phyloP scores from a whole-genome alignment of 1,140 invertebrate genomes.

The Hylyphantes graminicola region DNA sequence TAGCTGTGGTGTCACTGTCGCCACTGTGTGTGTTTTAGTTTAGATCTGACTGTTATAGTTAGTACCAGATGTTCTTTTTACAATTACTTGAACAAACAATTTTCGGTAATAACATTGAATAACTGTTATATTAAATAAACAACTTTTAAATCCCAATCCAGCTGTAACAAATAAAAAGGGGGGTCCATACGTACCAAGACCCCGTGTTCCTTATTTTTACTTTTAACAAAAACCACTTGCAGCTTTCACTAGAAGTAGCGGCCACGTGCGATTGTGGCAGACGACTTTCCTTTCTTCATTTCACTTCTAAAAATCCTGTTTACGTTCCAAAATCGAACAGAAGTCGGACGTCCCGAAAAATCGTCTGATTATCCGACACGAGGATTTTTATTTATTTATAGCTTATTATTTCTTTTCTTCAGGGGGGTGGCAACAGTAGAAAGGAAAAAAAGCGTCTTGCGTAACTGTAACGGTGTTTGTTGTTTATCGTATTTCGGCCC shows the following conservation, averaged over 20 bases:
- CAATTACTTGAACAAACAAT: no score
- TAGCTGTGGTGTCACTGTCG: no score
- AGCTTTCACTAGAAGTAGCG: constrained; percentile 31
- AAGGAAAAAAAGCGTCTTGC: constrained; percentile 34
- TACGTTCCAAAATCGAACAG: constrained; percentile 7
- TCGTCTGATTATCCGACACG: not conserved
- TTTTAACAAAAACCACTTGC: constrained; percentile 21
- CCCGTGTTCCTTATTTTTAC: constrained; percentile 39
- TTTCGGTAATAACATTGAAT: no score
- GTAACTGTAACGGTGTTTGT: constrained; percentile 7
- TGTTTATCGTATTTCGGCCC: no score
- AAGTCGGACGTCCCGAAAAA: no score
- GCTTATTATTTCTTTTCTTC: constrained; percentile 7
- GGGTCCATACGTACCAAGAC: not conserved
- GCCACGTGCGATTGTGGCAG: constrained; percentile 1
- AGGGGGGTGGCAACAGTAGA: not conserved
- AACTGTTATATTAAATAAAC: no score
- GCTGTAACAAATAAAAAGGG: not conserved
- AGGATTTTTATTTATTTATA: constrained; percentile 39
- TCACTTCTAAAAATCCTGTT: constrained; percentile 29
- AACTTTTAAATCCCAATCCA: not conserved
- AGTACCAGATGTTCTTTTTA: no score
- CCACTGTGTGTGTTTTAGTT: no score
- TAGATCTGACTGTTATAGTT: no score
- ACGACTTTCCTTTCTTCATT: no score